Evolutionary conservation across 2,113 vertebrate species (phyloP), one percentile per base, ranked within the genome.

Genomic region (Sapajus apella): DNA sequence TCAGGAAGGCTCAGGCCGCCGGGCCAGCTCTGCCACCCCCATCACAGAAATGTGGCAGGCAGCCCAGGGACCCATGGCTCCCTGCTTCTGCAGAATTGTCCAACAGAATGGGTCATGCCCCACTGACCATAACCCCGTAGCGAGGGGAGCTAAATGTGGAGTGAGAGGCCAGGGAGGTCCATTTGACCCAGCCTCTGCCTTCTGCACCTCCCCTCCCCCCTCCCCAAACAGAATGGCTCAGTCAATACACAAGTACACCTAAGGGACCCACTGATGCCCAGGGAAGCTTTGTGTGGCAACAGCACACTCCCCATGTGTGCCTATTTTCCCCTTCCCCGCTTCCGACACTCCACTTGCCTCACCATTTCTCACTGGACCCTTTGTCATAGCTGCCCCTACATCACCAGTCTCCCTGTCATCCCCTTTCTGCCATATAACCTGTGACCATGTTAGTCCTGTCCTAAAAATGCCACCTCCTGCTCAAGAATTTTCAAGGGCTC

Each of bases 401-500:
- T 77, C 25, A 25, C 27, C 56, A 87, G 32, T 32, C n/a, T 61
- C 45, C 50, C 13, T 43, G 11, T 30, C 14, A 27, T 40, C 20
- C 37, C 25, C 23, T 43, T 12, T 32, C 43, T 21, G 30, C 20
- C 82, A 55, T 70, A 83, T 52, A 83, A 55, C 20, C 30, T 18
- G 35, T 3, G 8, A 68, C 52, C 45, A 9, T 66, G 55, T 96
- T 25, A 61, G 66, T 77, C 75, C 32, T 94, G 90, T 95, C 61
- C 72, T 90, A 58, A 76, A 96, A 86, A 43, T 43, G 20, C 35
- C 21, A 86, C 23, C 52, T 37, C 8, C 52, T 77, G 30, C 66
- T 88, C 66, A 50, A 81, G 50, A 90, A 82, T 76, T 52, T 84
- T 92, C 72, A 85, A 6, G 61, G 77, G 89, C 58, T 95, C 56